Evolutionary conservation across 2,888 invertebrate genomes (phyloP).

Genomic region (Leptothorax acervorum): DNA sequence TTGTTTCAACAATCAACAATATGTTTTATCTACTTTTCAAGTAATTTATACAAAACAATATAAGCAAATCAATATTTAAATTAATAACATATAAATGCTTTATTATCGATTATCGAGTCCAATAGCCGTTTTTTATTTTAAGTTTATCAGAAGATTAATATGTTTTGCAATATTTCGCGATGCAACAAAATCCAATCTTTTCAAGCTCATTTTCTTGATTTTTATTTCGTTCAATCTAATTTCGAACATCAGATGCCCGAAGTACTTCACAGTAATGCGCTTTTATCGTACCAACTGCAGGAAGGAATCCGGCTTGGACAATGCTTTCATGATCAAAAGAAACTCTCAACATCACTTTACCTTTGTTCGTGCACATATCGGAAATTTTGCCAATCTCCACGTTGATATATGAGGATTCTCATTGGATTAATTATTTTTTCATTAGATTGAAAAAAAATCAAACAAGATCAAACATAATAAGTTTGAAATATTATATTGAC

Average conservation of each 20-base stretch:
- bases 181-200: slow-evolving; percentile 1
- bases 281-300: slow-evolving; percentile 32
- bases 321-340: slow-evolving; percentile 44
- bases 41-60: background rate
- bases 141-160: slow-evolving; percentile 16
- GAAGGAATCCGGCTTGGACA: slow-evolving; percentile 24
- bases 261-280: slow-evolving; percentile 46
- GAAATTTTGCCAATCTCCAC: background rate
- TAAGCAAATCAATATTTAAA: background rate
- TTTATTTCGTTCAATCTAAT: slow-evolving; percentile 25
- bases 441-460: background rate
- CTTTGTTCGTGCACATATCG: slow-evolving; percentile 22
- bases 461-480: background rate
- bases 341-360: slow-evolving; percentile 30
- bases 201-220: slow-evolving; percentile 3
- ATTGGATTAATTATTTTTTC: slow-evolving; percentile 30
- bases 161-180: background rate
- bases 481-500: background rate
- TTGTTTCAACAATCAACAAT: background rate
- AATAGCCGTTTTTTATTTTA: slow-evolving; percentile 15
- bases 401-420: background rate
- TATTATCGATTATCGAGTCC: background rate
- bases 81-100: slow-evolving; percentile 10
- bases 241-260: slow-evolving; percentile 24
- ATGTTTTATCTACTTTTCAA: background rate